Percentiles rank a stretch among this genome's conserved stretches.
Evolutionary conservation across 35 echinoderm and acorn worm species (phyloP).

Genomic region (Anneissia japonica): DNA sequence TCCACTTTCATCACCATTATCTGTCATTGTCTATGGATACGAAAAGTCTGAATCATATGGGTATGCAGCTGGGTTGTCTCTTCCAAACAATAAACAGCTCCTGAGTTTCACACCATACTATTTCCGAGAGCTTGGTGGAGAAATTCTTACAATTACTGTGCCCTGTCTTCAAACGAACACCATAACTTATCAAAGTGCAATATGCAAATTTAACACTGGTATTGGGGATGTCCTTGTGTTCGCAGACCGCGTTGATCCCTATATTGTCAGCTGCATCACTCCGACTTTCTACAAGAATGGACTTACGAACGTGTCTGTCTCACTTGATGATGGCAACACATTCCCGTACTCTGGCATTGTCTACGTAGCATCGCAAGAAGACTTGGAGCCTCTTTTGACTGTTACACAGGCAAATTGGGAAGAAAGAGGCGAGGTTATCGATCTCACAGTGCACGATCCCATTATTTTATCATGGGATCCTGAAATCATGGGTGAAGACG

Average conservation of each 20-base stretch:
- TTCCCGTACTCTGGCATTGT: conserved; percentile 44
- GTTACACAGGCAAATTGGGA: conserved; percentile 21
- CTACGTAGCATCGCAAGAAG: conserved; percentile 43
- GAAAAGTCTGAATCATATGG: conserved; percentile 50
- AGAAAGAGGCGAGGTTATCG: conserved; percentile 4
- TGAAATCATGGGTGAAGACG: background rate
- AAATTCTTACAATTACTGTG: conserved; percentile 33
- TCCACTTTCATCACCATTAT: conserved; percentile 25
- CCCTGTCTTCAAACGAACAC: conserved; percentile 47
- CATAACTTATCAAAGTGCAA: background rate
- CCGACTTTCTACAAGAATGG: conserved; percentile 23
- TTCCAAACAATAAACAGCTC: conserved; percentile 38
- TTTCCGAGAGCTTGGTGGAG: conserved; percentile 54
- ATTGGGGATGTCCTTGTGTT: background rate
- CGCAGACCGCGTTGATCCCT: background rate
- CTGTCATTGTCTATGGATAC: conserved; percentile 60
- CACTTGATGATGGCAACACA: conserved; percentile 35
- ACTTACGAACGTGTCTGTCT: conserved; percentile 28
- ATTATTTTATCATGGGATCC: conserved; percentile 27
- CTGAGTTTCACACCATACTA: conserved; percentile 42
- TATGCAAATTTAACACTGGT: conserved; percentile 24
- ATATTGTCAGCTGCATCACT: conserved; percentile 42
- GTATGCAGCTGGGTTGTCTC: conserved; percentile 45
- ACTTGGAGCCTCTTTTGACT: background rate
- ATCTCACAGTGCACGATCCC: conserved; percentile 6